Evolutionary conservation across 2,888 invertebrate genomes (phyloP), one percentile per base, ranked within the genome.

Genomic region (Hirtodrosophila histrioides): DNA sequence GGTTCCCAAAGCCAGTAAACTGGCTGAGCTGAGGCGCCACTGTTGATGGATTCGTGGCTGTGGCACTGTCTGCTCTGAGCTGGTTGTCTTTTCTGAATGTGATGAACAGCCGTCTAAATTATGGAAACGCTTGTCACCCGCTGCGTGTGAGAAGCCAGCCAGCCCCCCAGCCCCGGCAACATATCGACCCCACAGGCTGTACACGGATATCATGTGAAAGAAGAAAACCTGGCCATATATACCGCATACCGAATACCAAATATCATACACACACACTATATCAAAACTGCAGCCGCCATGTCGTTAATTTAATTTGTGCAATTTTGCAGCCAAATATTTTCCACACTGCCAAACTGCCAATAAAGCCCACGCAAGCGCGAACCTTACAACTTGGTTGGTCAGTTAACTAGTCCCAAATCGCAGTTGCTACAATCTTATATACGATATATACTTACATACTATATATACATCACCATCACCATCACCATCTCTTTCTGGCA

Each of bases 61-160:
- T 48, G 55, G 37, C 39, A n/a, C 37, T 41, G 40, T 51, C 41
- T 55, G 56, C 57, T 41, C 31, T 46, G 57, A 60, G 33, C 41
- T 39, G 27, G 35, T 11, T n/a, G 40, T 17, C 17, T 17, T 17
- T 17, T 17, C 17, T 17, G 11, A 31, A 46, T 71, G 55, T 82
- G 82, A 82, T 82, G 82, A 82, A 87, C 79, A 87, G 88, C 86
- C 79, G 82, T 82, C 82, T 76, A 85, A 82, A 87, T 82, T 85
- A 82, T 84, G 76, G 75, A 85, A 72, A 85, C 80, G 77, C 77
- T 74, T 89, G 89, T 88, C 90, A 89, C 90, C 89, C 89, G 89
- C 89, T 90, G 89, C 55, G 88, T 70, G 63, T 61, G 49, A 57
- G 63, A 64, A 49, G 57, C 23, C 44, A 31, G 44, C 35, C 40